Evolutionary conservation across 1,140 invertebrate species (phyloP).

Genomic region (Drosophila pectinifera): DNA sequence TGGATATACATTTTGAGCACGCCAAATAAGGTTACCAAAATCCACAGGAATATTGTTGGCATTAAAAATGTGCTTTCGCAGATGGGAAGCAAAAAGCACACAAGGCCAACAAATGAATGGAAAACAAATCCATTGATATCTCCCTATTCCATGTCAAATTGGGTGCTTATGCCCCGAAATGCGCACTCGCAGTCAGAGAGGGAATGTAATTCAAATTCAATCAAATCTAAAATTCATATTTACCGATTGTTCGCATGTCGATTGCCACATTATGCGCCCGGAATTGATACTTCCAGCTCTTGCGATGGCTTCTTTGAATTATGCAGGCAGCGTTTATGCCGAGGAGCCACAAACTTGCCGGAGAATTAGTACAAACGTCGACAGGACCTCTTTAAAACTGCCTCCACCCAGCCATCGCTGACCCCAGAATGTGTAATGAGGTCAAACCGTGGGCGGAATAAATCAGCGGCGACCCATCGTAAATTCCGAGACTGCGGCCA

Average conservation of each 20-base stretch:
- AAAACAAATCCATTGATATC: constrained; percentile 17
- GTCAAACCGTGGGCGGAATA: constrained; percentile 49
- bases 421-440: constrained; percentile 50
- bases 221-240: constrained; percentile 51
- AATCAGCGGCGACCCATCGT: constrained; percentile 55
- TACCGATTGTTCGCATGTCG: constrained; percentile 36
- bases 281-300: constrained; percentile 25
- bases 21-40: not conserved
- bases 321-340: constrained; percentile 40
- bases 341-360: constrained; percentile 3
- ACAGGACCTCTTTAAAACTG: constrained; percentile 34
- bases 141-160: constrained; percentile 14
- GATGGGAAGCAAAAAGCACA: not conserved
- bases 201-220: constrained; percentile 49
- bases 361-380: constrained; percentile 33
- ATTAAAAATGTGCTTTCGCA: not conserved
- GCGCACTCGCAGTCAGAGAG: not conserved
- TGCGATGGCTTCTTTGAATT: constrained; percentile 23
- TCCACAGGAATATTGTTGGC: not conserved
- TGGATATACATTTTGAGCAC: not conserved
- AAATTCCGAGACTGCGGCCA: constrained; percentile 45
- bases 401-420: too few relatives aligned
- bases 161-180: constrained; percentile 7
- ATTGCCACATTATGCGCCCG: constrained; percentile 36
- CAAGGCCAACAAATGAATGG: not conserved